Conservation (phyloP, 2,797 vertebrate species). For the Spinus pinus region DNA sequence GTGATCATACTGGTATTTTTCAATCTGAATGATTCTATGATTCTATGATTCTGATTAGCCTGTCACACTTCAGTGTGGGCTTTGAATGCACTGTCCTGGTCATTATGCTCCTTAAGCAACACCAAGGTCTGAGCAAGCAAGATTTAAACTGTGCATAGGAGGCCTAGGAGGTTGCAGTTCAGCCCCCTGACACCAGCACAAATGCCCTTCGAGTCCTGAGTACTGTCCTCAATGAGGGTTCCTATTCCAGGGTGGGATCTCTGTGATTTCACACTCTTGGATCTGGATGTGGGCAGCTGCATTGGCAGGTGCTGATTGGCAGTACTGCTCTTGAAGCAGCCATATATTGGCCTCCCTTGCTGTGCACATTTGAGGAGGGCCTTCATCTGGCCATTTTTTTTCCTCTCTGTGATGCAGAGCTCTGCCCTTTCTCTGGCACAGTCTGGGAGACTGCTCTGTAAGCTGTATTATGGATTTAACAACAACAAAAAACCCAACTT, state of each 20-base stretch:
- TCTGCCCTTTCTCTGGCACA: not conserved
- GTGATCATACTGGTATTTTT: not conserved
- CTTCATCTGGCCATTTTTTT: not conserved
- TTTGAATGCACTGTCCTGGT: not conserved
- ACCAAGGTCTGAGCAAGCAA: not conserved
- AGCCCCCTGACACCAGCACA: not conserved
- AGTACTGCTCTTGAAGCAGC: not conserved
- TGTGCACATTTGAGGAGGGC: accelerated
- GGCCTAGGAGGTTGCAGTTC: not conserved
- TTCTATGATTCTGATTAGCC: not conserved
- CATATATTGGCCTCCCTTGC: not conserved
- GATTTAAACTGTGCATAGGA: not conserved
- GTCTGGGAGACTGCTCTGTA: not conserved
- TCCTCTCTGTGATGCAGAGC: not conserved
- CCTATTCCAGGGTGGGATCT: not conserved
- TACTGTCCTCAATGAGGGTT: not conserved
- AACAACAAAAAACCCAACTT: not conserved
- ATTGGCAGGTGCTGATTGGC: not conserved
- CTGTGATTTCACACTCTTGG: not conserved
- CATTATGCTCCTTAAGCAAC: not conserved
- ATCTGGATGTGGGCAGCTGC: not conserved
- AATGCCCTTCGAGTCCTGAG: not conserved
- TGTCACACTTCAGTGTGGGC: not conserved
- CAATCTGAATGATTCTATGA: not conserved
- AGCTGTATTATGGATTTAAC: not conserved